A percentile compares a stretch with the other conserved stretches of the same genome.
Conservation (phyloP, 1,140 invertebrate species). For the Drosophila santomea region DNA sequence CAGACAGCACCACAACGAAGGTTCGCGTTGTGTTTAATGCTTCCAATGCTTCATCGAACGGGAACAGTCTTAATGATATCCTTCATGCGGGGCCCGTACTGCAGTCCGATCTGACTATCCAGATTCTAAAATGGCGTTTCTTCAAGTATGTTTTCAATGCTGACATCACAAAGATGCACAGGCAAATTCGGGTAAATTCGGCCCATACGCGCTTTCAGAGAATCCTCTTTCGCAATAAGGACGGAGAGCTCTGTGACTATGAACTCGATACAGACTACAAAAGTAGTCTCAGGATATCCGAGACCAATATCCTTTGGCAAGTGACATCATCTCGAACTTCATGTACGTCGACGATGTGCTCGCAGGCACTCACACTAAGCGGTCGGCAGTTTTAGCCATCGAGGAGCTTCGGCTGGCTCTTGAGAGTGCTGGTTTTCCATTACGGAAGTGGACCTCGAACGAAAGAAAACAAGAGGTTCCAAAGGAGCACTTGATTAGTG, state of each 20-base stretch:
- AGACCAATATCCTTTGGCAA: conserved; percentile 3
- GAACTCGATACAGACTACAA: neutral
- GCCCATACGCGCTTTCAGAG: neutral
- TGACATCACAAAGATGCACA: neutral
- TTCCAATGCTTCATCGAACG: neutral
- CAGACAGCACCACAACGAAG: too few relatives aligned
- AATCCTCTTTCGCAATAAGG: too few relatives aligned
- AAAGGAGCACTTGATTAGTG: neutral
- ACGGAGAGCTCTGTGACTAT: neutral
- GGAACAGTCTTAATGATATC: conserved; percentile 1
- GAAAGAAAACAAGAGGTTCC: neutral
- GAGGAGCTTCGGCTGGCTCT: neutral
- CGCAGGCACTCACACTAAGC: neutral
- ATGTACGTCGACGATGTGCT: neutral
- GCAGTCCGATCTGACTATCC: neutral
- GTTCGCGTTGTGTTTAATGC: neutral
- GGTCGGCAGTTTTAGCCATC: neutral
- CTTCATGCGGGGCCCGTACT: neutral
- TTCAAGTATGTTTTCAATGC: neutral
- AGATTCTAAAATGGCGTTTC: conserved; percentile 1
- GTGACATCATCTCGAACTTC: neutral
- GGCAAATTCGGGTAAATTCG: neutral
- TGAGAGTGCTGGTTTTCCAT: neutral
- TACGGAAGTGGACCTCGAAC: neutral
- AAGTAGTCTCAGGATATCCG: neutral